Conservation (phyloP, 2,113 vertebrate species). For the Herpetotheres cachinnans region DNA sequence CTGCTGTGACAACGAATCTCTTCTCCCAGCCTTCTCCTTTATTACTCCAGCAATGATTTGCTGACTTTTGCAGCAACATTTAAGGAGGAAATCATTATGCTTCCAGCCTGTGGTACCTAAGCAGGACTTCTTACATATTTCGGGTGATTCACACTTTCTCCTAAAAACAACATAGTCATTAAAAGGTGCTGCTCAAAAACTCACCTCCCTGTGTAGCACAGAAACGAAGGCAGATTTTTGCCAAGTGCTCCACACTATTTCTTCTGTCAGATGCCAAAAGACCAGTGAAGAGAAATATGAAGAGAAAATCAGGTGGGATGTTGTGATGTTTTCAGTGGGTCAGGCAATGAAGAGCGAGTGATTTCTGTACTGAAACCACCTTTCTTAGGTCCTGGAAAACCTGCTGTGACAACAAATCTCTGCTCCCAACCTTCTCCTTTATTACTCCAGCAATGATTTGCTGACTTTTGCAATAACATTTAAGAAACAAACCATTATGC, state of each 20-base stretch:
- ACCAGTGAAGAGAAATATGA: background rate
- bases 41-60: background rate
- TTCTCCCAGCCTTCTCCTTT: background rate
- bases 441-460: slow-evolving; percentile 15
- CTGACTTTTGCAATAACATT: slow-evolving; percentile 31
- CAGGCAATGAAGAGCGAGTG: background rate
- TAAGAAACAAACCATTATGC: slow-evolving; percentile 37
- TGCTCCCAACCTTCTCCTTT: slow-evolving; percentile 11
- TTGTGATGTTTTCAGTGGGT: background rate
- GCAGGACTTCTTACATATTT: background rate
- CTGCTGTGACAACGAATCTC: background rate
- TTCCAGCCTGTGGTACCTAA: background rate
- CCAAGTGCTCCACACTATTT: background rate
- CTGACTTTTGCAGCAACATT: background rate
- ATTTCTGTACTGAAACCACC: background rate
- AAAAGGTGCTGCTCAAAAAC: slow-evolving; percentile 21
- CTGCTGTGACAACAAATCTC: background rate
- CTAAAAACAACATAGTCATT: background rate
- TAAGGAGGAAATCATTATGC: background rate
- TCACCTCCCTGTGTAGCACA: slow-evolving; percentile 18
- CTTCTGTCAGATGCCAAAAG: background rate
- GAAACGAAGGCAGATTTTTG: background rate
- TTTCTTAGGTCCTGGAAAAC: background rate
- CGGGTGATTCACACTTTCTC: background rate
- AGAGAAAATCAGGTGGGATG: background rate